Evolutionary conservation across 2,888 invertebrate genomes (phyloP).

Genomic region (Leptopilina drosophilae): DNA sequence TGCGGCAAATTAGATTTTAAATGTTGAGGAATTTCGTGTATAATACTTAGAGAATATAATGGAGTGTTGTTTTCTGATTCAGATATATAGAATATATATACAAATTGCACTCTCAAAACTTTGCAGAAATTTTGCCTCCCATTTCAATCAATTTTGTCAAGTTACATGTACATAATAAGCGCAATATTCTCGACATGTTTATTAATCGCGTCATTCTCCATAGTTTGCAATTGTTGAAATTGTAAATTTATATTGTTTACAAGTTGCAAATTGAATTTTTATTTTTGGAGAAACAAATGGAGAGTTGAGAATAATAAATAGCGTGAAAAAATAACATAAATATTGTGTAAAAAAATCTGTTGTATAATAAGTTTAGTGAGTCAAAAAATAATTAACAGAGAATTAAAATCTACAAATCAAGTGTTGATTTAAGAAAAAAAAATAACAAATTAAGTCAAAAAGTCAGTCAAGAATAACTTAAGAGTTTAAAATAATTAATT

Average conservation of each 20-base stretch:
- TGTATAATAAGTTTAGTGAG: too few species aligned
- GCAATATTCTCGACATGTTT: conserved; percentile 12
- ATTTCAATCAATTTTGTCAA: conserved; percentile 7
- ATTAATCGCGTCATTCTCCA: background rate
- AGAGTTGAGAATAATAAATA: too few species aligned
- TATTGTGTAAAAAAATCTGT: too few species aligned
- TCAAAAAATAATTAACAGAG: too few species aligned
- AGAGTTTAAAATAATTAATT: too few species aligned
- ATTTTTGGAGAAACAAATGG: too few species aligned
- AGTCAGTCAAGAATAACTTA: too few species aligned
- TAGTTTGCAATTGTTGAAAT: background rate
- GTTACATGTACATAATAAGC: background rate
- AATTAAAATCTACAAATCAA: too few species aligned
- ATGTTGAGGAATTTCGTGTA: conserved; percentile 21
- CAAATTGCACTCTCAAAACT: background rate
- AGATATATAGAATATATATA: background rate
- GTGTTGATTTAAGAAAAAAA: too few species aligned
- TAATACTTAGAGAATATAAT: background rate
- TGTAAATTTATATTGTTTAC: background rate
- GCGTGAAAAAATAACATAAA: too few species aligned
- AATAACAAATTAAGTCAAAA: too few species aligned
- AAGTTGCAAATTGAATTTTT: background rate
- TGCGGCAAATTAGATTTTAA: conserved; percentile 1
- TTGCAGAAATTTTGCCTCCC: conserved; percentile 7
- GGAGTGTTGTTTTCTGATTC: conserved; percentile 15